Percentiles rank a stretch among this genome's conserved stretches.
These are phyloP conservation scores for Oryctes rhinoceros DNA, from an alignment of 1,140 invertebrate species.

Conservation along the genomic window DNA sequence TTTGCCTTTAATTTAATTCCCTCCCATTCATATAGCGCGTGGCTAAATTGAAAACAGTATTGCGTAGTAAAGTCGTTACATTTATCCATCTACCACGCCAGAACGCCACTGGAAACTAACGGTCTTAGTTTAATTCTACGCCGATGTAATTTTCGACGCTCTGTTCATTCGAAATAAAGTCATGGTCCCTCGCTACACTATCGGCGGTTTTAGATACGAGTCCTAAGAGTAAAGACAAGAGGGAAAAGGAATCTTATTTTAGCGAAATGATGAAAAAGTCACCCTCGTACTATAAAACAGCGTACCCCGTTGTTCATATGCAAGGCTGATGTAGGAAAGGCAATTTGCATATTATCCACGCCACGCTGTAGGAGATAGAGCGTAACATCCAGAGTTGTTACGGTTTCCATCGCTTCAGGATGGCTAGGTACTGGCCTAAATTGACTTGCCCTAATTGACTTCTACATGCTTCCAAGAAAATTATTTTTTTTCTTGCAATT, in stretches of 20 bases:
- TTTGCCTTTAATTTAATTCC: slow-evolving; percentile 52
- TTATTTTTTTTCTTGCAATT: neutral
- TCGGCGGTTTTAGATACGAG: neutral
- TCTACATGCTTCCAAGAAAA: neutral
- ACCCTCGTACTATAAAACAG: neutral
- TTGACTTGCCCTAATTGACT: neutral
- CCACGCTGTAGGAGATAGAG: neutral
- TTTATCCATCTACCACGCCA: slow-evolving; percentile 44
- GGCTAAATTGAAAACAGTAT: slow-evolving; percentile 48
- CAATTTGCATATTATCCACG: slow-evolving; percentile 1
- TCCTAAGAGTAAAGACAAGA: neutral
- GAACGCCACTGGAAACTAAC: slow-evolving; percentile 29
- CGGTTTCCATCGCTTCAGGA: too few relatives aligned
- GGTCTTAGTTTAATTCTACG: slow-evolving; percentile 47
- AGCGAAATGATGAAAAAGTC: neutral
- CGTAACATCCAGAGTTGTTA: too few relatives aligned
- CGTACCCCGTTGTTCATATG: neutral
- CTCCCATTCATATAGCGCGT: slow-evolving; percentile 43
- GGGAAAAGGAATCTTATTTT: too few relatives aligned
- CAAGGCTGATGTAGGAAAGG: neutral
- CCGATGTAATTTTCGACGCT: slow-evolving; percentile 17
- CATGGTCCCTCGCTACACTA: neutral
- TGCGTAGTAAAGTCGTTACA: slow-evolving; percentile 40
- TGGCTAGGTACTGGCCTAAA: neutral
- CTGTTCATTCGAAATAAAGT: slow-evolving; percentile 6